Percentiles rank a stretch among this genome's conserved stretches.
phyloP scores from a whole-genome alignment of 2,888 invertebrate species.

The Lucinisca nassula region DNA sequence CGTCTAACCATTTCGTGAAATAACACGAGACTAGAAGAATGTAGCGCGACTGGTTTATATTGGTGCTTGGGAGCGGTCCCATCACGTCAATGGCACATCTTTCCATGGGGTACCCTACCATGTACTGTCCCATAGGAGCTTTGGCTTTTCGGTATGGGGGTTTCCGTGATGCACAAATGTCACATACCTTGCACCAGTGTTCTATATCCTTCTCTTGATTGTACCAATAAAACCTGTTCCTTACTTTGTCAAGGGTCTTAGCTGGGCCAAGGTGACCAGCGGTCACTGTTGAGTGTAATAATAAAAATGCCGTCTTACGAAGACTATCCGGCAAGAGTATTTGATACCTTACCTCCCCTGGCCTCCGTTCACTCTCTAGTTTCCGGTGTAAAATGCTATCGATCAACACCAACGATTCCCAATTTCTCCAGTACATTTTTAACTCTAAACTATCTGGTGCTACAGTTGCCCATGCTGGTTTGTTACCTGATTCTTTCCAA shows the following conservation, averaged over 20 bases:
- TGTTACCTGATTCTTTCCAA: too few relatives aligned
- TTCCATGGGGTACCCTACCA: not conserved
- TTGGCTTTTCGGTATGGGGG: not conserved
- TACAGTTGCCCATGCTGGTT: too few relatives aligned
- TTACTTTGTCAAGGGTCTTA: too few relatives aligned
- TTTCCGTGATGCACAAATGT: not conserved
- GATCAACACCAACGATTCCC: too few relatives aligned
- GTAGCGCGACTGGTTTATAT: slow-evolving; percentile 35
- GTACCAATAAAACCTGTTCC: too few relatives aligned
- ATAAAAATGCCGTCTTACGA: slow-evolving; percentile 19
- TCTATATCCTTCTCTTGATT: not conserved
- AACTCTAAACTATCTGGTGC: too few relatives aligned
- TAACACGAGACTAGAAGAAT: slow-evolving; percentile 44
- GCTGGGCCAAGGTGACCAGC: too few relatives aligned
- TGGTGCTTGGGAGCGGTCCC: slow-evolving; percentile 30
- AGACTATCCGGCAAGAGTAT: too few relatives aligned
- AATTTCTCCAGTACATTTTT: too few relatives aligned
- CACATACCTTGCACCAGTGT: slow-evolving; percentile 4
- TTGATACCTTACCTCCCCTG: too few relatives aligned
- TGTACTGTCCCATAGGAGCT: not conserved
- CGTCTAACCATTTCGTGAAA: slow-evolving; percentile 36
- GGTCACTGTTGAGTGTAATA: slow-evolving; percentile 19
- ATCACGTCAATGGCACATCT: slow-evolving; percentile 18
- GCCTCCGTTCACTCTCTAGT: not conserved
- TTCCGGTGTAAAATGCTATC: too few relatives aligned